Evolutionary conservation across 2,113 vertebrate genomes (phyloP).

Genomic region (Elephas maximus): DNA sequence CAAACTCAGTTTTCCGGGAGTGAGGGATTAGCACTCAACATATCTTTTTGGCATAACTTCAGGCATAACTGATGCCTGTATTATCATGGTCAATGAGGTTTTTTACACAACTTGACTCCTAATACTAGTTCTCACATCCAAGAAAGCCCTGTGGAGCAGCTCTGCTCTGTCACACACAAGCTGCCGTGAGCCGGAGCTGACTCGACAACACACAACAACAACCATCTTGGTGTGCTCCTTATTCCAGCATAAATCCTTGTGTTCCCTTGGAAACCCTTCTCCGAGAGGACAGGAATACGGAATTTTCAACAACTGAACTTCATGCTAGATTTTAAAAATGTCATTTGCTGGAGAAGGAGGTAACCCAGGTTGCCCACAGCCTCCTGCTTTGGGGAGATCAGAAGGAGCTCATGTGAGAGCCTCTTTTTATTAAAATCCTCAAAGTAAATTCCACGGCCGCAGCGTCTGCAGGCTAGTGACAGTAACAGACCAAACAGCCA

Average conservation of each 20-base stretch:
- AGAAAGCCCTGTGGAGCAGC: too few species aligned
- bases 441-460: conserved; percentile 55
- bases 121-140: too few species aligned
- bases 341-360: neutral
- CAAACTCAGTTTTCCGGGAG: neutral
- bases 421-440: conserved; percentile 72
- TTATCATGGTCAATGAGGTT: rapidly evolving
- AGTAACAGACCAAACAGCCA: neutral
- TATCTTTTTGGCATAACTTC: too few species aligned
- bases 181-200: neutral
- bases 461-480: neutral
- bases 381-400: neutral
- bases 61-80: rapidly evolving
- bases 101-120: neutral
- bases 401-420: conserved; percentile 3
- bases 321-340: neutral
- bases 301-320: neutral
- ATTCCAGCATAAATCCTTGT: neutral
- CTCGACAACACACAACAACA: neutral
- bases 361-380: neutral
- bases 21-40: neutral
- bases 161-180: too few species aligned
- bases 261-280: neutral
- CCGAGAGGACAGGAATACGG: neutral
- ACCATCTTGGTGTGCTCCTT: neutral